These are phyloP conservation scores for Acromyrmex echinatior DNA, from an alignment of 1,140 invertebrate species.

Conservation along the genomic window DNA sequence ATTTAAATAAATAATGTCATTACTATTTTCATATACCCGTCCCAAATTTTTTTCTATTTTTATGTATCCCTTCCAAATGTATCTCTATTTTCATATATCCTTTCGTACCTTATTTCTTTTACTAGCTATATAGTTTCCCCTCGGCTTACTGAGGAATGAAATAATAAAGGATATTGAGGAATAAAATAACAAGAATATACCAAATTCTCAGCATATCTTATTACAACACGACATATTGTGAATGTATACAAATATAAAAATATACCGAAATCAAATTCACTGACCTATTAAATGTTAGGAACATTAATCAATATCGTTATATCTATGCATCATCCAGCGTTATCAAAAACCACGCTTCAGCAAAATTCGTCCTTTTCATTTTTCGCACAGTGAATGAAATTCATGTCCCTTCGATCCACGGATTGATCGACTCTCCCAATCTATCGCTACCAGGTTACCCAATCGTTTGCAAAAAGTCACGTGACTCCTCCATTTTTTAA, in stretches of 20 bases:
- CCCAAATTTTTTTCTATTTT: neutral
- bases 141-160: no score
- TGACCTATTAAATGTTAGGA: slow-evolving; percentile 38
- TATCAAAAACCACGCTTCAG: slow-evolving; percentile 49
- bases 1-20: neutral
- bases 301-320: slow-evolving; percentile 36
- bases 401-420: slow-evolving; percentile 22
- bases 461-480: neutral
- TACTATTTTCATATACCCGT: neutral
- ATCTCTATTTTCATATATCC: no score
- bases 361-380: slow-evolving; percentile 41
- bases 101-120: neutral
- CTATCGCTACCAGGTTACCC: neutral
- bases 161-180: no score
- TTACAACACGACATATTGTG: neutral
- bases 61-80: no score
- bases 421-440: slow-evolving; percentile 54
- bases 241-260: neutral
- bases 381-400: slow-evolving; percentile 48
- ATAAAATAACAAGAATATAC: no score
- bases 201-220: neutral
- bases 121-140: no score
- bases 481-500: slow-evolving; percentile 18
- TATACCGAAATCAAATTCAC: slow-evolving; percentile 18
- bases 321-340: slow-evolving; percentile 7